Evolutionary conservation across 2,888 invertebrate genomes (phyloP), one percentile per base, ranked within the genome.

Genomic region (Pinctada fucata): DNA sequence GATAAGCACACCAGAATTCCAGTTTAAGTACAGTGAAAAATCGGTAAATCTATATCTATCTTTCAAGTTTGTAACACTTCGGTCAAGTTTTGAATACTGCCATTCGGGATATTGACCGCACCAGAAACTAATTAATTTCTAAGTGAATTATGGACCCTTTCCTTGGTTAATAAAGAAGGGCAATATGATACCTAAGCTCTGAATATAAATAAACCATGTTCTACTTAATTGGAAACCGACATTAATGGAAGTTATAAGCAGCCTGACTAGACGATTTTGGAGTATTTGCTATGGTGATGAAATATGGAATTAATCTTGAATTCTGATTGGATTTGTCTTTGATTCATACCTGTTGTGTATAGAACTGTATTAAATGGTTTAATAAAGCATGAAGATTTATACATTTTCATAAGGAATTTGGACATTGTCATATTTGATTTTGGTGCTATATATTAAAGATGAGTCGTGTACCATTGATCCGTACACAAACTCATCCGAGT

Each of bases 401-500:
- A 31, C 31, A 31, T 31, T 31, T 31, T 31, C 31, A 31, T 31
- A 31, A 31, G 31, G 31, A 31, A 31, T 31, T 31, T 31, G 31
- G 31, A 31, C 31, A 31, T 31, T 31, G 31, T 31, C 31, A 31
- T 31, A 31, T 31, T 31, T 31, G 31, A 31, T 31, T 31, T 31
- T 31, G 31, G 31, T 31, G 31, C 31, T 31, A 31, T 31, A 31
- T 31, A 31, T 31, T 31, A 31, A 71, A 31, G 16, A 71, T 51
- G 31, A 50, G n/a, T 2, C 71, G 74, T 13, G 66, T 74, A 45
- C 50, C 74, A 50, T 49, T 74, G 10, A 65, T 65, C 49, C 65
- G 74, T 8, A 74, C 63, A 50, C 47, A 58, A 50, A 74, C 74
- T 66, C 74, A 74, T 66, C 74, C 74, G n/a, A 50, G 49, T 74